Evolutionary conservation across 2,797 vertebrate genomes (phyloP), one percentile per base, ranked within the genome.

Genomic region (Capromys pilorides): DNA sequence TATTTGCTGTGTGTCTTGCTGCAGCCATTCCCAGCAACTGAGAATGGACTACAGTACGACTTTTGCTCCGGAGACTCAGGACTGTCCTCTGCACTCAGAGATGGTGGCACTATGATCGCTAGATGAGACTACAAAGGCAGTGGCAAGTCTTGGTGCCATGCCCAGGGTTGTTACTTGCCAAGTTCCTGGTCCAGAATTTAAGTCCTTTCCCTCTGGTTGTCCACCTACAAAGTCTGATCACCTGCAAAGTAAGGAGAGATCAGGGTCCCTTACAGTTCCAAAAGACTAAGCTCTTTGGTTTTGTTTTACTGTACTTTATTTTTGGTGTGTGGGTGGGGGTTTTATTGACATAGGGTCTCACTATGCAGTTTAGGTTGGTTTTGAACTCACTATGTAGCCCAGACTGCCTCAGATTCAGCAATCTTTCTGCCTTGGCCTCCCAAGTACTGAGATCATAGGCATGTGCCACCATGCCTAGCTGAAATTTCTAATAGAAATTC

Each of bases 141-240:
- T 49, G 26, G 31, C 9, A 61, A 93, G 4, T 90, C n/a, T 73
- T 86, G 62, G 51, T 19, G 31, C 13, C 54, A 61, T 3, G 39
- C 61, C 33, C 62, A 7, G 59, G 31, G 18, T 26, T 90, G 31
- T 59, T 73, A 39, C 90, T 89, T 86, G 19, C 39, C 66, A 78
- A 19, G 19, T 78, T 28, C 5, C 0, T 94, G 18, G 41, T 71
- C 39, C 57, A 87, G 88, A 92, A 89, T 91, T 92, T n/a, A 19
- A 84, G 33, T 36, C 26, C 36, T 95, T 92, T 93, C 45, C n/a
- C 24, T 94, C 10, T 69, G 79, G 78, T 22, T 92, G 36, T 39
- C 12, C 12, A 36, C 67, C 21, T n/a, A n/a, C n/a, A n/a, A n/a
- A 86, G 36, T 79, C 92, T 86, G 78, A 64, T 89, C 61, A 78